Base-by-base conservation (phyloP, 2,888 invertebrate species). In the Empis livida region DNA sequence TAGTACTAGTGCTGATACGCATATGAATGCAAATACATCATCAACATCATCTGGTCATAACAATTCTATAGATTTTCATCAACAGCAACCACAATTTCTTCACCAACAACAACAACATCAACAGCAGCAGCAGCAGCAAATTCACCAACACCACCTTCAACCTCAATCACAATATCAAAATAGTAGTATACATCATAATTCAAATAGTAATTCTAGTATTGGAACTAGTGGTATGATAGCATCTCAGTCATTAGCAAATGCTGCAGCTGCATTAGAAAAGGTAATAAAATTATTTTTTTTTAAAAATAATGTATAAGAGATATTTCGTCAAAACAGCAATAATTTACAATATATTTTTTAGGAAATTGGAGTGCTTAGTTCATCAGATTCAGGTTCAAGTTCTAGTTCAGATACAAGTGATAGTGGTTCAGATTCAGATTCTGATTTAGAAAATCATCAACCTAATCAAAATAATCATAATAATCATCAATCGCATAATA, bases 351-450 rank as follows among this genome's bases (percentile, higher is more conserved):
- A 5, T 40, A 5, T 2, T 47, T 58, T 54, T 1, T 45, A 68
- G 68, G 61, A 65, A 62, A 64, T 67, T 54, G 65, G 68, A 51
- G 60, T 59, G 42, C 56, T 67, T 27, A 65, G 65, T 55, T 62
- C 67, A 14, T 67, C 68, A 13, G 64, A 64, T 44, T 65, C 68
- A 15, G 68, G 68, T 53, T 65, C 68, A 16, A 67, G 61, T 23
- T 63, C 67, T 13, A 68, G 67, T 55, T 64, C 67, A 6, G 68
- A 68, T 51, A 65, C 64, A 46, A 65, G 65, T 54, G 66, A 64
- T 41, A 68, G 67, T 50, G 67, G 62, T 30, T 65, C 67, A 10
- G 68, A 68, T 53, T 67, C 68, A 2, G 69, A 68, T 55, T 47
- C 39, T 32, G 49, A 52, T 27, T 47, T 49, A 23, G 64, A 62